Percentiles rank a stretch among this genome's conserved stretches.
These are phyloP conservation scores for Amphipyra berbera DNA, from an alignment of 2,888 invertebrate species.

Conservation along the genomic window DNA sequence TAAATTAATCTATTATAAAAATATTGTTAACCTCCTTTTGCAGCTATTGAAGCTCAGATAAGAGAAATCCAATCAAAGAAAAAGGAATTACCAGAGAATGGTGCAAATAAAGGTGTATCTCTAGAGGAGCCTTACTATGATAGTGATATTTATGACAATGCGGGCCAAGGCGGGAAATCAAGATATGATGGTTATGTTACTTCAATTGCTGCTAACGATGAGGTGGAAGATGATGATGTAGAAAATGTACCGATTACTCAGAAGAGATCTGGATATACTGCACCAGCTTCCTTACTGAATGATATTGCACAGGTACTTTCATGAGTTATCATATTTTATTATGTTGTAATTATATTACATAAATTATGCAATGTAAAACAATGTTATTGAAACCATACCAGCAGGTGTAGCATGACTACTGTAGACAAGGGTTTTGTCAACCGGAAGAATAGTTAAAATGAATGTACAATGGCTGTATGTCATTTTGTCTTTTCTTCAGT, in stretches of 20 bases:
- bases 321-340: not conserved
- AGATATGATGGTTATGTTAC: constrained; percentile 98
- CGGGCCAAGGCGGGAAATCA: constrained; percentile 91
- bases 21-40: too few species aligned
- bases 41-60: constrained; percentile 98
- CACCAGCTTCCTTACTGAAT: constrained; percentile 96
- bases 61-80: constrained; percentile 97
- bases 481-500: too few species aligned
- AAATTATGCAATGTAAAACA: too few species aligned
- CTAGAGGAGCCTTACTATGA: constrained; percentile 97
- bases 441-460: too few species aligned
- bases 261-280: constrained; percentile 94
- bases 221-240: constrained; percentile 98
- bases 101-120: constrained; percentile 94
- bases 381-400: too few species aligned
- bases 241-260: constrained; percentile 93
- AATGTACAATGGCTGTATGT: too few species aligned
- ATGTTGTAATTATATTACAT: not conserved
- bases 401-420: too few species aligned
- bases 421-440: too few species aligned
- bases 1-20: too few species aligned
- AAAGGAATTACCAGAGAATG: constrained; percentile 92
- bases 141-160: constrained; percentile 97
- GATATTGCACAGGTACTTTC: constrained; percentile 95
- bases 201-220: constrained; percentile 98